These are phyloP conservation scores for Chlorodrepanis virens DNA, from an alignment of 2,113 vertebrate species.

Conservation along the genomic window DNA sequence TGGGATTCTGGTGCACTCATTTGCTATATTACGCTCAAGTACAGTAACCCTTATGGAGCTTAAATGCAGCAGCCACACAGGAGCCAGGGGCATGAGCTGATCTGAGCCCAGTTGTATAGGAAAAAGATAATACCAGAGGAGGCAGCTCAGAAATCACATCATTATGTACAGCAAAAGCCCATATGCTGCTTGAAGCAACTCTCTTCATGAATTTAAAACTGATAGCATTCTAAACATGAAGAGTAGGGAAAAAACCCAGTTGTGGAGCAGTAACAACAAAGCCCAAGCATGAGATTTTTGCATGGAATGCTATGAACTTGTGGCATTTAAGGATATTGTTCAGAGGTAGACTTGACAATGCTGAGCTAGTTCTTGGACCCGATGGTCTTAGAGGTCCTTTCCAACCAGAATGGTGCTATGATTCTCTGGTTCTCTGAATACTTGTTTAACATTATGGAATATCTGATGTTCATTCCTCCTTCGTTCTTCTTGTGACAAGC, in stretches of 20 bases:
- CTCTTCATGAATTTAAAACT: not conserved
- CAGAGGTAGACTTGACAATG: not conserved
- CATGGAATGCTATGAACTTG: not conserved
- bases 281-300: not conserved
- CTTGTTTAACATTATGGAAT: not conserved
- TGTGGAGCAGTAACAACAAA: not conserved
- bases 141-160: not conserved
- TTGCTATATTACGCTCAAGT: not conserved
- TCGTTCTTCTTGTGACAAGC: accelerated
- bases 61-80: not conserved
- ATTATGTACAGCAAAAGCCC: not conserved
- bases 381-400: not conserved
- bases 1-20: not conserved
- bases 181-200: not conserved
- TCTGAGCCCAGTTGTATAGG: not conserved
- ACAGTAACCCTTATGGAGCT: not conserved
- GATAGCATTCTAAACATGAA: not conserved
- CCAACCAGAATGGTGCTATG: not conserved
- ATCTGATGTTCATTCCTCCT: not conserved
- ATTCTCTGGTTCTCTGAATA: not conserved
- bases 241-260: not conserved
- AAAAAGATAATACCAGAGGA: not conserved
- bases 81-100: not conserved
- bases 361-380: not conserved
- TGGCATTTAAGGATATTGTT: not conserved